Percentiles rank a stretch among this genome's conserved stretches.
Conservation (phyloP, 2,797 vertebrate genomes). For the Sebastes hopkinsi region DNA sequence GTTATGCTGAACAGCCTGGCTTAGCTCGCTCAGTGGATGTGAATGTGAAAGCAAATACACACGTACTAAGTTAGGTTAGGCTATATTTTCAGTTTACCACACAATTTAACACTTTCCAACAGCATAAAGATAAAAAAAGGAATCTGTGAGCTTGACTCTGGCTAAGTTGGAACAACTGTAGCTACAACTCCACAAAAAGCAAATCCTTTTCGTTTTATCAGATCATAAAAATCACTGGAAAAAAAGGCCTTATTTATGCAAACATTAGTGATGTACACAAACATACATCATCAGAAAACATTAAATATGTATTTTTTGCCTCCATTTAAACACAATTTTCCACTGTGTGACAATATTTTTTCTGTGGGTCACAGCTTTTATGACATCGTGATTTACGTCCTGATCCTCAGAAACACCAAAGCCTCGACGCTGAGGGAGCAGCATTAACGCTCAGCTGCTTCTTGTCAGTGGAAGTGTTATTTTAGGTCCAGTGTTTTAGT, state of each 20-base stretch:
- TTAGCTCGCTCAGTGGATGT: neutral
- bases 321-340: neutral
- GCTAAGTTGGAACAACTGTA: neutral
- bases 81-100: neutral
- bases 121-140: neutral
- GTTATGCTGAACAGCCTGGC: neutral
- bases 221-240: neutral
- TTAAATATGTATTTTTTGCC: neutral
- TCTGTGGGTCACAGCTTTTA: neutral
- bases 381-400: neutral
- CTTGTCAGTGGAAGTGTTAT: slow-evolving; percentile 61
- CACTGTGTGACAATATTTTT: neutral
- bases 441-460: slow-evolving; percentile 55
- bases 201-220: neutral
- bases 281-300: neutral
- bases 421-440: slow-evolving; percentile 28
- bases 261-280: neutral
- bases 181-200: neutral
- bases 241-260: neutral
- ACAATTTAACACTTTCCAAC: neutral
- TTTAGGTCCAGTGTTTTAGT: slow-evolving; percentile 66
- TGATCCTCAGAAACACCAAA: slow-evolving; percentile 7
- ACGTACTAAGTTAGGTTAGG: no score
- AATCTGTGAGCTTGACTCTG: no score
- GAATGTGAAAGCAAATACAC: neutral